Evolutionary conservation across 30 jellyfish, hydroid and myxozoan genomes (phyloP), one percentile per base, ranked within the genome.

Genomic region (Aurelia sp.): DNA sequence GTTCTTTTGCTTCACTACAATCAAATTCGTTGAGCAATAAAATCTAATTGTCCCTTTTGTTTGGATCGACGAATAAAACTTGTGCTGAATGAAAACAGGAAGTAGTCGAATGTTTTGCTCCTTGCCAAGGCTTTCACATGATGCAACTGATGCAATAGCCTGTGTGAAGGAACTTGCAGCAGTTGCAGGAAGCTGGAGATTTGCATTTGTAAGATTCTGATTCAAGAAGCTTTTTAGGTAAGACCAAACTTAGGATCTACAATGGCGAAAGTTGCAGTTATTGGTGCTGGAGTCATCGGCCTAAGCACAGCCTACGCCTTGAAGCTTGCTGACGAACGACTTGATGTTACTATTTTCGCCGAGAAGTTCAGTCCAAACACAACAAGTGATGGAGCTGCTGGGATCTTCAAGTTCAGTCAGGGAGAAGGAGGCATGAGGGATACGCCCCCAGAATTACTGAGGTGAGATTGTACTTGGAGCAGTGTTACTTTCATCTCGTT

Each of bases 321-420:
- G 33, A 87, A 87, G 44, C 74, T 59, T 18, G 57, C 58, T 18
- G 69, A 78, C 53, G 79, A 57, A 10, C 41, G 78, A 44, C 23
- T 33, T 30, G 96, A 87, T 79, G 97, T 93, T 27, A 76, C 89
- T 2, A 27, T 93, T 53, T 51, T 71, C 66, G 90, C 98, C 5
- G 92, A 88, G 48, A 66, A 78, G 41, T 88, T 93, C 55, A 47
- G 92, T 13, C 98, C 98, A 5, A 31, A 93, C 64, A 63, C 87
- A 4, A 83, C 96, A 17, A 87, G 97, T 62, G 96, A 93, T 88
- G 97, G 87, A 11, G 98, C 98, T 27, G 96, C 98, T 4, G 98
- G 98, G 57, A 62, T 80, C 64, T 88, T 61, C 69, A 64, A 78
- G 20, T 44, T 71, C 68, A 16, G 23, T 15, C 68, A 19, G n/a